Base-by-base conservation (phyloP, 2,888 invertebrate genomes). In the Cremastinae sp. region DNA sequence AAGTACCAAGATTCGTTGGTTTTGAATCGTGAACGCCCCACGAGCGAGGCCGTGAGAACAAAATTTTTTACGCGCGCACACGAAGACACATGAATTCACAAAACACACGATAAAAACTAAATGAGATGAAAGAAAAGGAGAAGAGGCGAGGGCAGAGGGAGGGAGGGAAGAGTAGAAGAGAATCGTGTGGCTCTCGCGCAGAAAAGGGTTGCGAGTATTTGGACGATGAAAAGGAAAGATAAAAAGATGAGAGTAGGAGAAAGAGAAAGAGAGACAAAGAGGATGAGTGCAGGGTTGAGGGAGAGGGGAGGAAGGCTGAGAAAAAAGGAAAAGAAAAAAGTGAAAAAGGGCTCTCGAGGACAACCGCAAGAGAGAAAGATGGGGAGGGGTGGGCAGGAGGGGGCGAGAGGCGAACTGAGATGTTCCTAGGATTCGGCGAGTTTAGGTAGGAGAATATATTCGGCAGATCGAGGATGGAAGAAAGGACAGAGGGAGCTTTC, bases 171-270 rank as follows among this genome's bases (percentile, higher is more conserved):
- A 43, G 20, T 51, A 59, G 53, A 18, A 55, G 55, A 47, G 68
- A 66, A 73, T 65, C 73, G 61, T 65, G 72, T 70, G 39, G 78
- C 72, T 39, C 64, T 59, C 58, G 43, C 20, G 75, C 75, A 78
- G 75, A 69, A 73, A 51, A 43, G 73, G 51, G 53, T 20, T 53
- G 51, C 43, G 62, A 43, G 70, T 43, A 51, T 56, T 43, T 59
- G 64, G 28, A 70, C 70, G 76, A 76, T 72, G 74, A 73, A 76
- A 69, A 76, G 64, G 58, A 65, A 59, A 76, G 73, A 73, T 76
- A 76, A 73, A 73, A 75, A 61, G 39, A 28, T 43, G 49, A 61
- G 56, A 66, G 71, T 61, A 61, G 55, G 41, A 65, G 68, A 69
- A 55, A 65, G 58, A 43, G 16, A 39, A 55, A 9, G 35, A 39